A percentile compares a stretch with the other conserved stretches of the same genome.
Conservation (phyloP, 1,140 invertebrate genomes). For the Drosophila auraria region DNA sequence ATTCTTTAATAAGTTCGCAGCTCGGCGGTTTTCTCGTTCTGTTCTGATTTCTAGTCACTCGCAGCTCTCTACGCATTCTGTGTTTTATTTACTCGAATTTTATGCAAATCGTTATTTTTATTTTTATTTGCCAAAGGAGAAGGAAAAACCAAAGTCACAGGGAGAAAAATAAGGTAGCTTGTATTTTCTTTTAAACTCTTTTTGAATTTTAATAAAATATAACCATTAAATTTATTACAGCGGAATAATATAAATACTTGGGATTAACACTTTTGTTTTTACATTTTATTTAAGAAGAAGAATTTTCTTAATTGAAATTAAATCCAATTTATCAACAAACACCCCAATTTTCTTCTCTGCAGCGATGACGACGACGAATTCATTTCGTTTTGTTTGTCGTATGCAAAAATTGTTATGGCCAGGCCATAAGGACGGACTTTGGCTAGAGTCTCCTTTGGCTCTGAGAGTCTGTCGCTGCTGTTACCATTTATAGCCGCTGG, state of each 20-base stretch:
- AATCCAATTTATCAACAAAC: not conserved
- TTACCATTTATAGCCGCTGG: slow-evolving; percentile 79
- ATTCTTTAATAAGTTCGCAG: slow-evolving; percentile 80
- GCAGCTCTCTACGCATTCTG: slow-evolving; percentile 52
- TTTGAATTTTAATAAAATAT: no score
- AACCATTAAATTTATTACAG: not conserved
- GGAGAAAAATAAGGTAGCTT: slow-evolving; percentile 15
- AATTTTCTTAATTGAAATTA: not conserved
- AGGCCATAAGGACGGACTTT: slow-evolving; percentile 46
- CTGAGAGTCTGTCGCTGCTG: slow-evolving; percentile 55
- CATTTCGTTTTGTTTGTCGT: slow-evolving; percentile 70
- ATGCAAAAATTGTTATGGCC: slow-evolving; percentile 81
- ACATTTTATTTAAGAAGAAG: not conserved
- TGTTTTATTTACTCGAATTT: slow-evolving; percentile 81
- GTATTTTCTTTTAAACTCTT: not conserved
- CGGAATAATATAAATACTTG: no score
- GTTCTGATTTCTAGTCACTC: slow-evolving; percentile 68
- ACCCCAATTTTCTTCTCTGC: slow-evolving; percentile 12
- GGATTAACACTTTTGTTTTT: no score
- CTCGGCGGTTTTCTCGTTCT: slow-evolving; percentile 55
- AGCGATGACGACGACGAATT: slow-evolving; percentile 61
- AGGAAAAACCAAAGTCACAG: slow-evolving; percentile 28
- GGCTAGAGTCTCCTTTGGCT: slow-evolving; percentile 30
- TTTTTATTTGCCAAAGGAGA: slow-evolving; percentile 41
- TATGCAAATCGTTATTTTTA: slow-evolving; percentile 80